A percentile compares a stretch with the other conserved stretches of the same genome.
Evolutionary conservation across 1,140 invertebrate species (phyloP).

Genomic region (Ceratitis capitata): DNA sequence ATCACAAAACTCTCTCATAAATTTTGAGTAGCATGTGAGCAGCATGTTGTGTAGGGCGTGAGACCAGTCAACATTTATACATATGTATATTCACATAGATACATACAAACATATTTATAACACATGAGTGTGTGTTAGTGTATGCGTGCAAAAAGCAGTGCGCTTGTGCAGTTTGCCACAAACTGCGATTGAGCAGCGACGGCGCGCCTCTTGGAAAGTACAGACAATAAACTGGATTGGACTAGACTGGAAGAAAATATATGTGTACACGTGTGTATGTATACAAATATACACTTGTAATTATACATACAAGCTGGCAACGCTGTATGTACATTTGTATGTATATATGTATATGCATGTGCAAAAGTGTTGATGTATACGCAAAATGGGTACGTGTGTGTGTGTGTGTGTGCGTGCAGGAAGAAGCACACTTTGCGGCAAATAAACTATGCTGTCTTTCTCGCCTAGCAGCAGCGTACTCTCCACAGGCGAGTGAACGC

Average conservation of each 20-base stretch:
- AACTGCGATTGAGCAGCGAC: constrained; percentile 22
- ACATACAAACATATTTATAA: too few relatives aligned
- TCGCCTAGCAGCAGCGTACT: neutral
- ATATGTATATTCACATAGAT: neutral
- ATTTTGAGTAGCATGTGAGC: neutral
- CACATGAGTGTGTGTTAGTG: neutral
- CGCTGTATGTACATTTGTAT: too few relatives aligned
- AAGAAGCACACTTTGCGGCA: neutral
- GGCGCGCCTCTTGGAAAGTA: neutral
- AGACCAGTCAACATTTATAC: too few relatives aligned
- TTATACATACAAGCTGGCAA: too few relatives aligned
- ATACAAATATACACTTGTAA: too few relatives aligned
- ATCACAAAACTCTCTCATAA: constrained; percentile 25
- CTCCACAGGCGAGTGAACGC: neutral
- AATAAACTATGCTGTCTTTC: neutral
- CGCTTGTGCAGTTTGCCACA: constrained; percentile 26
- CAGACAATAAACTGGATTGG: constrained; percentile 25
- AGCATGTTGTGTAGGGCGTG: neutral
- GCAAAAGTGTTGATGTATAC: too few relatives aligned
- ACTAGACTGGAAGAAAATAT: constrained; percentile 9
- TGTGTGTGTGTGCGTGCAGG: neutral
- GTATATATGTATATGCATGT: too few relatives aligned
- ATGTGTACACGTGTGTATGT: neutral
- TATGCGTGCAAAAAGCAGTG: neutral
- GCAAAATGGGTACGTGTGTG: too few relatives aligned